phyloP scores from a whole-genome alignment of 2,888 invertebrate species.

The Rhagonycha fulva region DNA sequence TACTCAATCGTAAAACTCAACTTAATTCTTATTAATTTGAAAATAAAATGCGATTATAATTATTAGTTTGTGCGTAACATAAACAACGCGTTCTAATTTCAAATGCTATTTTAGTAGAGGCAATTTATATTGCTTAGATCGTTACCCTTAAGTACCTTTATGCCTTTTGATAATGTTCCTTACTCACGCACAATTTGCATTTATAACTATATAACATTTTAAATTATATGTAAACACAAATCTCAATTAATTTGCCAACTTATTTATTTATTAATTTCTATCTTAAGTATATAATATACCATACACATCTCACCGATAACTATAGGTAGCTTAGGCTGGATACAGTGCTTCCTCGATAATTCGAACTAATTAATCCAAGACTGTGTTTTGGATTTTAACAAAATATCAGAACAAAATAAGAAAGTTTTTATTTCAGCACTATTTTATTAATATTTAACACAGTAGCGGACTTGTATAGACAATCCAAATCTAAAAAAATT shows the following conservation, averaged over 20 bases:
- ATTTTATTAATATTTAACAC: no score
- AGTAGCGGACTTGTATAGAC: no score
- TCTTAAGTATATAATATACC: neutral
- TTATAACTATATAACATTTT: slow-evolving; percentile 26
- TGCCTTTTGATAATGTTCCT: slow-evolving; percentile 32
- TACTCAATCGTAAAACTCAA: slow-evolving; percentile 24
- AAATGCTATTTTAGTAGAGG: slow-evolving; percentile 29
- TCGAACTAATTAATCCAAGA: no score
- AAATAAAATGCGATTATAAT: slow-evolving; percentile 38
- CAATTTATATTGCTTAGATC: slow-evolving; percentile 30
- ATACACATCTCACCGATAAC: neutral
- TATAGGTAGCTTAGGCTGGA: no score
- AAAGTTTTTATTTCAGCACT: no score
- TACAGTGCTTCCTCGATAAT: no score
- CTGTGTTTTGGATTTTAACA: no score
- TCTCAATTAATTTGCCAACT: slow-evolving; percentile 22
- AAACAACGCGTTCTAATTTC: slow-evolving; percentile 28
- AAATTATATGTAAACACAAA: slow-evolving; percentile 26
- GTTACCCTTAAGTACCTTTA: slow-evolving; percentile 29
- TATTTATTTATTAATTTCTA: neutral
- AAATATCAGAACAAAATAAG: no score
- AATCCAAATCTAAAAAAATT: no score
- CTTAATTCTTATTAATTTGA: slow-evolving; percentile 30
- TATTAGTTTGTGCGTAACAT: slow-evolving; percentile 35
- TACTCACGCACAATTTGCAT: slow-evolving; percentile 39